Conservation (phyloP, 1,140 invertebrate genomes). For the Latrodectus geometricus region DNA sequence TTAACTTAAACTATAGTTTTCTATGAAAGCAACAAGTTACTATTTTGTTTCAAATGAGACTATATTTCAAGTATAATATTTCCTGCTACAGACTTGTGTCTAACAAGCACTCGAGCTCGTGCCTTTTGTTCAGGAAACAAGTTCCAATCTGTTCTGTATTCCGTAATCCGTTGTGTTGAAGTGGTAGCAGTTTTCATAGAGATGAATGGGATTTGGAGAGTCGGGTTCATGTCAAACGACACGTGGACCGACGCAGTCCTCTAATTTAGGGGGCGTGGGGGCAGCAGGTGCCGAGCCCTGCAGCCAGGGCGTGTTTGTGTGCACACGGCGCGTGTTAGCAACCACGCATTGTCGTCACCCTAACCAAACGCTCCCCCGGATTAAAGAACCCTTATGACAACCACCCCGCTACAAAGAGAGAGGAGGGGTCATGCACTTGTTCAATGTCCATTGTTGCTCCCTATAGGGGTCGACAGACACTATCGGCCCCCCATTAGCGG, state of each 20-base stretch:
- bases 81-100: not conserved
- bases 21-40: not conserved
- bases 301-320: conserved; percentile 25
- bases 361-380: conserved; percentile 37
- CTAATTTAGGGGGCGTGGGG: conserved; percentile 36
- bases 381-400: conserved; percentile 32
- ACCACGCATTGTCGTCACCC: conserved; percentile 26
- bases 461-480: not conserved
- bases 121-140: not conserved
- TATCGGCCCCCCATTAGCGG: not conserved
- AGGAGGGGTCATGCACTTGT: conserved; percentile 13
- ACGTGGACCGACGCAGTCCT: not conserved
- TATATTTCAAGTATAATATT: not conserved
- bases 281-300: conserved; percentile 8
- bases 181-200: not conserved
- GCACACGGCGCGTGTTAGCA: conserved; percentile 31
- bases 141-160: not conserved
- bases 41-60: not conserved
- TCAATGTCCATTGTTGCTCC: not conserved
- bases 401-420: not conserved
- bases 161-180: not conserved
- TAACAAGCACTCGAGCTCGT: not conserved
- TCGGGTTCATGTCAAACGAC: conserved; percentile 25
- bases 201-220: not conserved
- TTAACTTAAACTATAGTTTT: too few relatives aligned